Percentiles rank a stretch among this genome's conserved stretches.
phyloP scores from a whole-genome alignment of 1,140 invertebrate species.

The Cydia fagiglandana region DNA sequence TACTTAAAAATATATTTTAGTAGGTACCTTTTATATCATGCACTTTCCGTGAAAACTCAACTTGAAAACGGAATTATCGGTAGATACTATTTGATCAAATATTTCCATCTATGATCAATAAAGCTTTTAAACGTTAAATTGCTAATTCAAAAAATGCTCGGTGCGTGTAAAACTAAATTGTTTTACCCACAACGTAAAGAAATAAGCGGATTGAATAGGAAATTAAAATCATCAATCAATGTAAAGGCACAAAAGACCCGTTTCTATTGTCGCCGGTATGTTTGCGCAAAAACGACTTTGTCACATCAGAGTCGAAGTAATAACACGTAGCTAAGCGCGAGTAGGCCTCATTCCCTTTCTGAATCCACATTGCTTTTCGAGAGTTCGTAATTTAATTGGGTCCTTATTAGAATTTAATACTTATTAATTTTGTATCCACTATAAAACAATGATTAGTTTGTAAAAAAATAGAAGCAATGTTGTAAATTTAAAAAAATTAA shows the following conservation, averaged over 20 bases:
- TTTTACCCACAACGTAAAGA: slow-evolving; percentile 45
- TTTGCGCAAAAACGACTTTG: slow-evolving; percentile 79
- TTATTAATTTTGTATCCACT: too few relatives aligned
- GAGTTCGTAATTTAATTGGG: too few relatives aligned
- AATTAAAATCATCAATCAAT: slow-evolving; percentile 79
- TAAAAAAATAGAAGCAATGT: too few relatives aligned
- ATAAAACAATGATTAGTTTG: too few relatives aligned
- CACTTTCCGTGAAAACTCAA: too few relatives aligned
- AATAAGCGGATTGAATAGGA: slow-evolving; percentile 70
- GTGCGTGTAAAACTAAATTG: slow-evolving; percentile 16
- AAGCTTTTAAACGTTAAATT: neutral
- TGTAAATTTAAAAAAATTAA: too few relatives aligned
- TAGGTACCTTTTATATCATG: too few relatives aligned
- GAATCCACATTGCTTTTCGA: neutral
- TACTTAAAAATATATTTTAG: too few relatives aligned
- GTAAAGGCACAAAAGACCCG: slow-evolving; percentile 74
- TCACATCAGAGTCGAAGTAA: slow-evolving; percentile 78
- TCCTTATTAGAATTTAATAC: too few relatives aligned
- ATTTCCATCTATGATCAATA: neutral
- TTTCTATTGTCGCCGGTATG: slow-evolving; percentile 77
- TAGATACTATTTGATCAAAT: neutral
- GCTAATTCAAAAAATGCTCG: neutral
- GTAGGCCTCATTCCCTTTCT: neutral
- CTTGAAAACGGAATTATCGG: neutral
- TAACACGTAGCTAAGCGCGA: slow-evolving; percentile 51